These are phyloP conservation scores for Sebastes jordani DNA, from an alignment of 2,797 vertebrate genomes.

Conservation along the genomic window DNA sequence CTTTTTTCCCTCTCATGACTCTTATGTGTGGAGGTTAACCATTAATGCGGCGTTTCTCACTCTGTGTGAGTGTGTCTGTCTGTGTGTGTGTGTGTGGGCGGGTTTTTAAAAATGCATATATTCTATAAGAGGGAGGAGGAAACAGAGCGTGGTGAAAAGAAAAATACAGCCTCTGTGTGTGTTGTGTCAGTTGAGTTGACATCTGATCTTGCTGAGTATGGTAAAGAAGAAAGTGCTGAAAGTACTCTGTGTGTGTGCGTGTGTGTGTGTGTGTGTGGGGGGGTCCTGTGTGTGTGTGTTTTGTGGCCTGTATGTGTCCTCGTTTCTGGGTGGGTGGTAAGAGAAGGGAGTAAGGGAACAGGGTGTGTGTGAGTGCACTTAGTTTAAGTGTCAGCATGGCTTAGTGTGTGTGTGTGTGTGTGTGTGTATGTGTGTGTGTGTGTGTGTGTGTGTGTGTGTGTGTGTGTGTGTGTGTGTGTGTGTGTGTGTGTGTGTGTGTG, in stretches of 20 bases:
- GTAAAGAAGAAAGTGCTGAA: constrained; percentile 75
- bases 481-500: constrained; percentile 4
- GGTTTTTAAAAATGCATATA: constrained; percentile 75
- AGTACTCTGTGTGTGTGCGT: constrained; percentile 54
- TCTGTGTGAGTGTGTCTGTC: constrained; percentile 26
- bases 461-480: constrained; percentile 56
- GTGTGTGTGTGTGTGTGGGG: constrained; percentile 25
- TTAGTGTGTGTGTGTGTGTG: constrained; percentile 55
- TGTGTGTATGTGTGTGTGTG: too few species aligned
- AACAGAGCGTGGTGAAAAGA: constrained; percentile 71
- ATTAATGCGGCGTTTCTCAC: constrained; percentile 6
- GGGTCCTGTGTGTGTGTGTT: constrained; percentile 16
- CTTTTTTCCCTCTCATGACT: background rate
- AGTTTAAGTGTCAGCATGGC: constrained; percentile 73
- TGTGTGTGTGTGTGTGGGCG: constrained; percentile 18
- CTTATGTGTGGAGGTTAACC: constrained; percentile 27
- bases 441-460: constrained; percentile 49
- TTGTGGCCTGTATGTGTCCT: constrained; percentile 70
- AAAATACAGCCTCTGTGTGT: constrained; percentile 70
- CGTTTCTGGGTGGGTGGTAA: constrained; percentile 79
- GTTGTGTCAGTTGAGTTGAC: constrained; percentile 72
- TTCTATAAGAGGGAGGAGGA: constrained; percentile 74
- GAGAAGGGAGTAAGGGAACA: constrained; percentile 68
- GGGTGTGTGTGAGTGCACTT: constrained; percentile 76
- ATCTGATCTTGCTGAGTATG: constrained; percentile 79